Evolutionary conservation across 2,113 vertebrate species (phyloP), one percentile per base, ranked within the genome.

Genomic region (Corythornis cristatus): DNA sequence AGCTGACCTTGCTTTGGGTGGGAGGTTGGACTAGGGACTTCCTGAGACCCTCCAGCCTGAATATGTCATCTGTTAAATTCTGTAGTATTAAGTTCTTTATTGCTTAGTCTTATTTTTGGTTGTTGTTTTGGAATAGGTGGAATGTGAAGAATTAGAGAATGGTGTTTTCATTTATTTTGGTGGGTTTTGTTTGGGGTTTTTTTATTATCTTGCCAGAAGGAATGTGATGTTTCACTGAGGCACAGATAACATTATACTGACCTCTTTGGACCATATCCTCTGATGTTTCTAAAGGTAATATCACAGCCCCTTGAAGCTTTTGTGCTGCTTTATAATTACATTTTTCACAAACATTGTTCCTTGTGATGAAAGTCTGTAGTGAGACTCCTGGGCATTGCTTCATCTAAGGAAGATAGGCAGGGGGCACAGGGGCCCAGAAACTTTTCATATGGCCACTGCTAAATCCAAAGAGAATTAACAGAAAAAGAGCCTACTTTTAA

Each of bases 381-480:
- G 6, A 84, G 25, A 35, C 31, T 87, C n/a, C 50, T 65, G 42
- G 8, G 21, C 6, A 4, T 45, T 57, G 5, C 11, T 79, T 78
- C 28, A 68, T 50, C 16, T 48, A 29, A 79, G 19, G 26, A 85
- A 72, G n/a, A 51, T n/a, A 43, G 13, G 14, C 53, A 65, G 12
- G 9, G 35, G 11, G 31, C n/a, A 17, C 2, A 22, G 3, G 10
- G 6, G 7, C 2, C 2, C 57, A 72, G 42, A 72, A 88, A 19
- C 0, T 48, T 72, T 67, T 75, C 0, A 0, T 2, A 65, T 29
- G 16, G 23, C 25, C 9, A 20, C 6, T 61, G 16, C 8, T 79
- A 64, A 92, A 64, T 65, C 11, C 31, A 26, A 17, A 78, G 25
- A 72, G 43, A 82, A 75, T 11, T 12, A 84, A 33, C 19, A 66